These are phyloP conservation scores for Strigamia crassipes DNA, from an alignment of 2,888 invertebrate species.

Conservation along the genomic window DNA sequence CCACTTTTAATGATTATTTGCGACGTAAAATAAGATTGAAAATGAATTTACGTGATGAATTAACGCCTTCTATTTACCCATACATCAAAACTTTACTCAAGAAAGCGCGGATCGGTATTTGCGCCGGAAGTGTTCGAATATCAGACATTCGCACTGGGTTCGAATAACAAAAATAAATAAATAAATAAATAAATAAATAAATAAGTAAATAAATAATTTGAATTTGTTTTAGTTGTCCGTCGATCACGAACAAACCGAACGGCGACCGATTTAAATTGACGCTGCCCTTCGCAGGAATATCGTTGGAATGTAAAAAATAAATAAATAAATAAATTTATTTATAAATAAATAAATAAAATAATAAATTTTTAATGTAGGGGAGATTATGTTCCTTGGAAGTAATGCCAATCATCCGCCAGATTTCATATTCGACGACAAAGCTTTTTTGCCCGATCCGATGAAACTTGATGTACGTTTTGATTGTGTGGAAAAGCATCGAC, in stretches of 20 bases:
- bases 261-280: conserved; percentile 67
- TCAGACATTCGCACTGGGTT: conserved; percentile 17
- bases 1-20: no score
- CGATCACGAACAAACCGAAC: neutral
- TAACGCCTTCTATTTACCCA: neutral
- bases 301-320: conserved; percentile 61
- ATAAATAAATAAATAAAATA: neutral
- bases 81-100: neutral
- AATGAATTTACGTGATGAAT: no score
- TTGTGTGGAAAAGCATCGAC: no score
- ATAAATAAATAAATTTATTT: neutral
- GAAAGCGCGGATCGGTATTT: conserved; percentile 28
- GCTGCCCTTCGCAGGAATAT: conserved; percentile 72
- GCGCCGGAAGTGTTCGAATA: neutral
- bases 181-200: neutral
- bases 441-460: conserved; percentile 65
- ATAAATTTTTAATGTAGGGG: conserved; percentile 61
- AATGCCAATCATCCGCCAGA: conserved; percentile 73
- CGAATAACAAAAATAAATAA: neutral
- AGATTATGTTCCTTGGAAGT: conserved; percentile 69
- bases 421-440: conserved; percentile 73
- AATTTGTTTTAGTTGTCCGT: neutral
- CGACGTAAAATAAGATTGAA: no score
- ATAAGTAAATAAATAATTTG: neutral
- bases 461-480: neutral